A percentile compares a stretch with the other conserved stretches of the same genome.
These are phyloP conservation scores for Gavia stellata DNA, from an alignment of 2,113 vertebrate genomes.

Conservation along the genomic window DNA sequence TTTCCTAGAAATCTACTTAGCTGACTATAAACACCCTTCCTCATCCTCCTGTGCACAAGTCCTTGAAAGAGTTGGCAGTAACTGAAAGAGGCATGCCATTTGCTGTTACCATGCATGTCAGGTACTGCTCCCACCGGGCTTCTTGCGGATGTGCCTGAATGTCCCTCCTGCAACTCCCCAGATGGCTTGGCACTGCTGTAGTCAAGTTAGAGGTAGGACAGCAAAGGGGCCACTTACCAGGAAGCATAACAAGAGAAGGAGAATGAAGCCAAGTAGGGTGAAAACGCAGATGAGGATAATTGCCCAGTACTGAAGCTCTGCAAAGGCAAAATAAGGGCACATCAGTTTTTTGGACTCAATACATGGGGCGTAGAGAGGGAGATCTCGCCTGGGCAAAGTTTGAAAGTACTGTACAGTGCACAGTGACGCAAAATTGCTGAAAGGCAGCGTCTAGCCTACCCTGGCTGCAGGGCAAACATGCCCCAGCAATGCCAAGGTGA, in stretches of 20 bases:
- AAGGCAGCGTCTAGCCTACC: not conserved
- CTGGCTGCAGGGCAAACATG: not conserved
- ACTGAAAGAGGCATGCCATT: not conserved
- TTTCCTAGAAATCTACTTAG: not conserved
- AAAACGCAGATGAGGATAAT: slow-evolving; percentile 76
- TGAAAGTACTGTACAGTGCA: not conserved
- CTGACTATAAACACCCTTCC: not conserved
- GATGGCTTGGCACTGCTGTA: too few species aligned
- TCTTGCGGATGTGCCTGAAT: not conserved
- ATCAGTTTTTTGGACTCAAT: not conserved
- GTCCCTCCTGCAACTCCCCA: not conserved
- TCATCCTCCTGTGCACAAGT: not conserved
- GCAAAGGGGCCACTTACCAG: slow-evolving; percentile 63
- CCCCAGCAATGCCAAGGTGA: not conserved
- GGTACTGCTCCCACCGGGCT: not conserved
- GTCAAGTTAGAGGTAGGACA: not conserved
- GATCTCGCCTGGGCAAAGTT: not conserved
- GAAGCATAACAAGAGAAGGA: slow-evolving; percentile 59
- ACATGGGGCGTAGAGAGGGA: not conserved
- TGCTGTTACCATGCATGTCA: rapidly evolving
- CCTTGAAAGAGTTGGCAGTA: not conserved
- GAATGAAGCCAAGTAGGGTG: slow-evolving; percentile 57
- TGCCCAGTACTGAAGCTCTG: slow-evolving; percentile 73
- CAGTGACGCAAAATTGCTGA: not conserved
- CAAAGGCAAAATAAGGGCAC: not conserved